Evolutionary conservation across 2,888 invertebrate species (phyloP).

Genomic region (Sycophila texana): DNA sequence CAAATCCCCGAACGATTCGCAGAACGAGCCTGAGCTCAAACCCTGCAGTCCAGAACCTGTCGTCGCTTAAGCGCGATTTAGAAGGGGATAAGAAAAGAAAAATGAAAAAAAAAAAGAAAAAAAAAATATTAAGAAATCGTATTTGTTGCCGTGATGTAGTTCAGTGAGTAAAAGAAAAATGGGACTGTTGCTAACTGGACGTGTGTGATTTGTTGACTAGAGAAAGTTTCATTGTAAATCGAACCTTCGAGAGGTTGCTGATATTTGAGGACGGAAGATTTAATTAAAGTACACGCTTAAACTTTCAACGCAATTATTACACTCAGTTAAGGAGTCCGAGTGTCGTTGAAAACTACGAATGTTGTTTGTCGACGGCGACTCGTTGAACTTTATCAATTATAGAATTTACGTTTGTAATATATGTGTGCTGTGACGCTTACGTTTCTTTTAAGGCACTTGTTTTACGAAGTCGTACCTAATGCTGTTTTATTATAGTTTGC

Average conservation of each 20-base stretch:
- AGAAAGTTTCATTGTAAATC: slow-evolving; percentile 29
- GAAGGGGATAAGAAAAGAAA: too few species aligned
- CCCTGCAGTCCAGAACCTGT: slow-evolving; percentile 74
- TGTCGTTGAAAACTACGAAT: slow-evolving; percentile 24
- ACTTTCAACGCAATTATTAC: slow-evolving; percentile 42
- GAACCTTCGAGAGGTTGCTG: slow-evolving; percentile 10
- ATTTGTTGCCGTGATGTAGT: slow-evolving; percentile 24
- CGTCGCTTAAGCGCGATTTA: slow-evolving; percentile 67
- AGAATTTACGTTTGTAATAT: slow-evolving; percentile 46
- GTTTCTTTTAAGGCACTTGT: slow-evolving; percentile 44
- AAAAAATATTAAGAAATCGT: background rate
- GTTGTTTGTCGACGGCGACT: slow-evolving; percentile 15
- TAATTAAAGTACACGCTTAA: slow-evolving; percentile 8
- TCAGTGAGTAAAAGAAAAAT: background rate
- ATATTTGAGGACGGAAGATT: slow-evolving; percentile 8
- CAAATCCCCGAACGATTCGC: slow-evolving; percentile 67
- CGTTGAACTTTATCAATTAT: slow-evolving; percentile 29
- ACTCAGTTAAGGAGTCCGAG: slow-evolving; percentile 46
- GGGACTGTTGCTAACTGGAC: slow-evolving; percentile 9
- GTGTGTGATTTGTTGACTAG: slow-evolving; percentile 24
- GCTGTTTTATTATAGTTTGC: slow-evolving; percentile 14
- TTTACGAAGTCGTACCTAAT: slow-evolving; percentile 27
- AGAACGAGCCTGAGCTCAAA: slow-evolving; percentile 71
- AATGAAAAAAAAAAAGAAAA: background rate
- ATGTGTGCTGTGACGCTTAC: slow-evolving; percentile 52